Evolutionary conservation across 2,113 vertebrate species (phyloP), one percentile per base, ranked within the genome.

Genomic region (Plestiodon gilberti): DNA sequence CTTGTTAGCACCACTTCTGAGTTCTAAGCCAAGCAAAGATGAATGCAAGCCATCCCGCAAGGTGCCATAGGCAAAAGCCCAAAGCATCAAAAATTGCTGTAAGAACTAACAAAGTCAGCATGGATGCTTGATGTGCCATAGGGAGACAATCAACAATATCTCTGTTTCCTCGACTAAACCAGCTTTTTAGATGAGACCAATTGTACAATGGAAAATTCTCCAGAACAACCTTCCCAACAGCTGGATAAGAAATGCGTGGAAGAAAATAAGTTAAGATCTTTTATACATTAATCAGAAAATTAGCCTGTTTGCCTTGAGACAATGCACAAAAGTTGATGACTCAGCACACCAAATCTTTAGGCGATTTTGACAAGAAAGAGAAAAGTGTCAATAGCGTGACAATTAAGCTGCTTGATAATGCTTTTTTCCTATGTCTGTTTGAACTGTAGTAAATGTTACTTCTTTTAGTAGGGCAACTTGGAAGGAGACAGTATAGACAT

Each of bases 21-120:
- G 57, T 89, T 74, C 28, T 89, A 23, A 85, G 85, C 87, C 87
- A 85, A 28, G 38, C 82, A 86, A 40, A 85, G 25, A 38, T 88
- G 6, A 86, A 64, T 9, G 64, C n/a, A 6, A 1, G 35, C 33
- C 25, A 43, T 40, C 25, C 43, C 25, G 3, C 17, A 82, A 73
- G 69, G 0, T 11, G 28, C 20, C 86, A n/a, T 1, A 70, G 23
- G 38, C 81, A 83, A 65, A 71, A 59, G 15, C 81, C 71, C 28
- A 40, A 81, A 90, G 73, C 4, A 84, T 52, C 23, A 89, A 93
- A 85, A 69, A 40, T 2, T 65, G 0, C 48, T 77, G 48, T 3
- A 3, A 89, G 87, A 76, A 2, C 28, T 89, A 73, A 78, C 15
- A 85, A 88, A 90, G 81, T 43, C 55, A 70, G 5, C 71, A 28